phyloP scores from a whole-genome alignment of 2,113 vertebrate species.

The Aldabrachelys gigantea region DNA sequence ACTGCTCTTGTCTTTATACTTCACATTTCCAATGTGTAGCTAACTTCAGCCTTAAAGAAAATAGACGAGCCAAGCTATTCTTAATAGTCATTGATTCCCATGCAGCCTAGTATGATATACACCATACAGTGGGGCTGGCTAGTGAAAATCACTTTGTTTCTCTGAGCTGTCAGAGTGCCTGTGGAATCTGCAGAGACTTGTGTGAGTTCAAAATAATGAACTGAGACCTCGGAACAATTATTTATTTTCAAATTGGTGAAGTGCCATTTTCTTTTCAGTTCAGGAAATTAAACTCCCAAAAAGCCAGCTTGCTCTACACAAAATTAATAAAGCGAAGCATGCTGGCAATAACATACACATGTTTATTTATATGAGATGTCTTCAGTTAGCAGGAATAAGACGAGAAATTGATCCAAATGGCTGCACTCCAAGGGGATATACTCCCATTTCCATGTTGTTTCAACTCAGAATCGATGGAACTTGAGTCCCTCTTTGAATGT shows the following conservation, averaged over 20 bases:
- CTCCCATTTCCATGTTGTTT: conserved; percentile 53
- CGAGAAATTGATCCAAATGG: conserved; percentile 73
- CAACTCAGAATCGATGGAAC: conserved; percentile 47
- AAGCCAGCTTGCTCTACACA: conserved; percentile 75
- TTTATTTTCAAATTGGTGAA: conserved; percentile 75
- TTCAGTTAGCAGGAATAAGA: conserved; percentile 66
- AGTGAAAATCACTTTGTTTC: conserved; percentile 50
- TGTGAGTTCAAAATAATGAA: conserved; percentile 74
- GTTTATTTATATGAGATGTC: conserved; percentile 75
- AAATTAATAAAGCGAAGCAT: conserved; percentile 78
- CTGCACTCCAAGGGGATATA: conserved; percentile 60
- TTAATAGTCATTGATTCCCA: conserved; percentile 17
- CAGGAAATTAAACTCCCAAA: conserved; percentile 75
- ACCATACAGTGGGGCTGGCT: neutral
- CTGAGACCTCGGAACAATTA: conserved; percentile 67
- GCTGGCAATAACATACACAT: conserved; percentile 71
- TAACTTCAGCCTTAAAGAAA: neutral
- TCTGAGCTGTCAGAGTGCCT: conserved; percentile 49
- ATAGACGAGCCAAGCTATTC: neutral
- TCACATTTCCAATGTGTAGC: neutral
- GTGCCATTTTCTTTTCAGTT: conserved; percentile 71
- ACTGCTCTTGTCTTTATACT: neutral
- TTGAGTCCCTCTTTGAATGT: conserved; percentile 10
- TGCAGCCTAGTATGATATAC: neutral
- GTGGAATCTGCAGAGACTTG: conserved; percentile 40